Conservation (phyloP, 2,797 vertebrate genomes). For the Diceros bicornis region DNA sequence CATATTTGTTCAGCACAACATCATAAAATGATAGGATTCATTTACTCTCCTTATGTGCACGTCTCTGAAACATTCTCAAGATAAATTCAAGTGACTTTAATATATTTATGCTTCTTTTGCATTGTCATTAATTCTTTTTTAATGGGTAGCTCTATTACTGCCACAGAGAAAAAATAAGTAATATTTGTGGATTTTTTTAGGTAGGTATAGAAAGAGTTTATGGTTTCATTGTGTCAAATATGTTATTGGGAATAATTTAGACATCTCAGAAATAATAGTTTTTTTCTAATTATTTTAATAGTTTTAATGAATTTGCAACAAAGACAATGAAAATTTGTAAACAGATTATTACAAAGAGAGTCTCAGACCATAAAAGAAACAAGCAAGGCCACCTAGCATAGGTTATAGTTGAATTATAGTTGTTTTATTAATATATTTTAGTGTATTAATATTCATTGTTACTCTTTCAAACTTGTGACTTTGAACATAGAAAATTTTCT, state of each 20-base stretch:
- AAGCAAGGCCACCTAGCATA: conserved; percentile 12
- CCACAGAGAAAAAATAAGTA: background rate
- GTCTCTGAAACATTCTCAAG: background rate
- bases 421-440: conserved; percentile 80
- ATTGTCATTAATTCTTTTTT: background rate
- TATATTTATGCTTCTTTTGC: background rate
- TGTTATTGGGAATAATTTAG: background rate
- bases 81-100: background rate
- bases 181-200: conserved; percentile 15
- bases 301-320: conserved; percentile 58
- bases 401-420: conserved; percentile 70
- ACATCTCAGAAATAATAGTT: conserved; percentile 20
- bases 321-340: conserved; percentile 75
- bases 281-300: conserved; percentile 55
- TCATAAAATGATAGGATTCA: background rate
- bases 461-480: conserved; percentile 80
- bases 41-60: background rate
- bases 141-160: background rate
- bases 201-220: conserved; percentile 5
- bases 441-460: conserved; percentile 74
- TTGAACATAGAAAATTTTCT: conserved; percentile 80
- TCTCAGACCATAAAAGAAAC: conserved; percentile 73
- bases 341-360: conserved; percentile 76
- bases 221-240: background rate
- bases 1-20: background rate